A percentile compares a stretch with the other conserved stretches of the same genome.
phyloP scores from a whole-genome alignment of 1,140 invertebrate species.

The Drosophila persimilis region DNA sequence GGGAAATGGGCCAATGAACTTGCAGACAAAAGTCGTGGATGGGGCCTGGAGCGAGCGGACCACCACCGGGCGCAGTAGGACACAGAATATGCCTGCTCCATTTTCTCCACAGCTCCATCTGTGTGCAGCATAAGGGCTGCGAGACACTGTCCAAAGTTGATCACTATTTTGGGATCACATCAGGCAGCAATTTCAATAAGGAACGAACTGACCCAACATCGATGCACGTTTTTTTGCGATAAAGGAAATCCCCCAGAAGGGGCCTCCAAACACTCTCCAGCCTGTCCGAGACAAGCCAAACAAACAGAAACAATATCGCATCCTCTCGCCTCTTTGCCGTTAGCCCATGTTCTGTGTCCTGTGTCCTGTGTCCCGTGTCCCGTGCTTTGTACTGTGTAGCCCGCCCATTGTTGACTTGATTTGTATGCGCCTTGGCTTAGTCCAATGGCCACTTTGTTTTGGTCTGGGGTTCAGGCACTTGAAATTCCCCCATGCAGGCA shows the following conservation, averaged over 20 bases:
- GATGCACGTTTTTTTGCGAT: not conserved
- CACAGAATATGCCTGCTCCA: slow-evolving; percentile 20
- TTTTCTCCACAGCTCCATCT: slow-evolving; percentile 8
- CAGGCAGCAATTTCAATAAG: not conserved
- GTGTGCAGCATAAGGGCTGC: not conserved
- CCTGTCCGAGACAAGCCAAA: not conserved
- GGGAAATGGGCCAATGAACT: slow-evolving; percentile 48
- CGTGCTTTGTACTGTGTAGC: slow-evolving; percentile 14
- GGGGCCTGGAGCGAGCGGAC: not conserved
- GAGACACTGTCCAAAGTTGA: slow-evolving; percentile 3
- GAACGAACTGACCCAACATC: not conserved
- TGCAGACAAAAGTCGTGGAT: slow-evolving; percentile 23
- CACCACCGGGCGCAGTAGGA: slow-evolving; percentile 3
- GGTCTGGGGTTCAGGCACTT: slow-evolving; percentile 36
- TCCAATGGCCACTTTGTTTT: slow-evolving; percentile 63
- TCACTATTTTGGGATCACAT: slow-evolving; percentile 7
- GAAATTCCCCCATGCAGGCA: slow-evolving; percentile 45
- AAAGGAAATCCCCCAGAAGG: not conserved
- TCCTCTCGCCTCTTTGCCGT: slow-evolving; percentile 2
- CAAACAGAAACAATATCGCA: slow-evolving; percentile 14
- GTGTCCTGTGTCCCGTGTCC: not conserved
- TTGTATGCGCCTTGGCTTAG: slow-evolving; percentile 63
- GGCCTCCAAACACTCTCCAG: too few relatives aligned
- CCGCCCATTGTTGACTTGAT: slow-evolving; percentile 60
- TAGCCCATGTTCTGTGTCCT: slow-evolving; percentile 4